phyloP scores from a whole-genome alignment of 23 tunicate species.

The Styela clava region DNA sequence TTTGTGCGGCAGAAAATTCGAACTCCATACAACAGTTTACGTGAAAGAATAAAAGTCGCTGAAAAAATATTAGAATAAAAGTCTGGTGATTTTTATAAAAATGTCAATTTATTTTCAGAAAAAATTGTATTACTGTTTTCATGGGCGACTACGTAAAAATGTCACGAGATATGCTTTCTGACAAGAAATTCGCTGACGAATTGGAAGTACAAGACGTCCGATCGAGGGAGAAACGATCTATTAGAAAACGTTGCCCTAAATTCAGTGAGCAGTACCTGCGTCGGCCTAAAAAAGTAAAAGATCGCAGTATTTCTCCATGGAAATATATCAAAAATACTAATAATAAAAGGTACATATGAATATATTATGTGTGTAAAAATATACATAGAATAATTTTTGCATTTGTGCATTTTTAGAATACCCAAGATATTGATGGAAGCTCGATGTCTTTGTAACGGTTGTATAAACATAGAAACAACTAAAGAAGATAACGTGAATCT shows the following conservation, averaged over 20 bases:
- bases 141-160: neutral
- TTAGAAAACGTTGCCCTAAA: neutral
- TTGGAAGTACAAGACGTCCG: neutral
- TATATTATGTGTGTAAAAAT: no score
- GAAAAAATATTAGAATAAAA: no score
- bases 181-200: neutral
- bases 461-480: neutral
- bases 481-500: neutral
- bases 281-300: neutral
- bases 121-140: neutral
- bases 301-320: neutral
- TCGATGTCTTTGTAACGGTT: neutral
- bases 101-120: no score
- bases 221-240: neutral
- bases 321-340: no score
- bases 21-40: no score
- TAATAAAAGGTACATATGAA: neutral
- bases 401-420: neutral
- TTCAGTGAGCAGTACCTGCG: neutral
- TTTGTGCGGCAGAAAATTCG: no score
- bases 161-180: neutral
- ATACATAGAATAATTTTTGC: neutral
- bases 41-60: no score
- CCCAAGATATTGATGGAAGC: neutral
- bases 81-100: no score